Evolutionary conservation across 2,888 invertebrate species (phyloP).

Genomic region (Calameuta filiformis): DNA sequence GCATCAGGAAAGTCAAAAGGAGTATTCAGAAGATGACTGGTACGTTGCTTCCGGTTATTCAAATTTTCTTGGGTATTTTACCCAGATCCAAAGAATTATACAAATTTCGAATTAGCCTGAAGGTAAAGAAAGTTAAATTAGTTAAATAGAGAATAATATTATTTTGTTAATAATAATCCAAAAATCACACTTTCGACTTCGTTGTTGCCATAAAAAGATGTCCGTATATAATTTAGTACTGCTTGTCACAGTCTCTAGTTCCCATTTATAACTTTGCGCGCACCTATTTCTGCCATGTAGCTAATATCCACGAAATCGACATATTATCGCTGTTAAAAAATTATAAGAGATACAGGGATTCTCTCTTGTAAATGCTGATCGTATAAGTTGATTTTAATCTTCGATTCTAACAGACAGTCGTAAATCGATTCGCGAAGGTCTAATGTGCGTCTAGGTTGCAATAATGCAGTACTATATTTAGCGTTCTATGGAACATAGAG

Average conservation of each 20-base stretch:
- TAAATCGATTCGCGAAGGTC: neutral
- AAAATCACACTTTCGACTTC: neutral
- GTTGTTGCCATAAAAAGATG: neutral
- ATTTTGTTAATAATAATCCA: neutral
- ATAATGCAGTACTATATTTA: slow-evolving; percentile 3
- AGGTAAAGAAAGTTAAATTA: neutral
- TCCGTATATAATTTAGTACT: neutral
- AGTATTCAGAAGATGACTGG: slow-evolving; percentile 55
- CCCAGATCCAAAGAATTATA: neutral
- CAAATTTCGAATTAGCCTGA: neutral
- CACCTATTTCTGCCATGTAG: neutral
- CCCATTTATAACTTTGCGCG: neutral
- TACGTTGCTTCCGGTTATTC: slow-evolving; percentile 29
- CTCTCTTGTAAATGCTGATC: neutral
- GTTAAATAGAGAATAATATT: neutral
- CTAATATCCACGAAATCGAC: neutral
- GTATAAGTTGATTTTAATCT: neutral
- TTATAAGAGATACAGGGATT: neutral
- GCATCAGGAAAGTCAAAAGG: slow-evolving; percentile 51
- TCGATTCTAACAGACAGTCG: neutral
- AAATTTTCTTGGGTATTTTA: neutral
- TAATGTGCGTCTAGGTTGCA: neutral
- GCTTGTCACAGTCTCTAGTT: neutral
- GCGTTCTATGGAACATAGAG: neutral
- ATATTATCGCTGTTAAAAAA: neutral